Evolutionary conservation across 2,113 vertebrate species (phyloP).

Genomic region (Dicerorhinus sumatrensis): DNA sequence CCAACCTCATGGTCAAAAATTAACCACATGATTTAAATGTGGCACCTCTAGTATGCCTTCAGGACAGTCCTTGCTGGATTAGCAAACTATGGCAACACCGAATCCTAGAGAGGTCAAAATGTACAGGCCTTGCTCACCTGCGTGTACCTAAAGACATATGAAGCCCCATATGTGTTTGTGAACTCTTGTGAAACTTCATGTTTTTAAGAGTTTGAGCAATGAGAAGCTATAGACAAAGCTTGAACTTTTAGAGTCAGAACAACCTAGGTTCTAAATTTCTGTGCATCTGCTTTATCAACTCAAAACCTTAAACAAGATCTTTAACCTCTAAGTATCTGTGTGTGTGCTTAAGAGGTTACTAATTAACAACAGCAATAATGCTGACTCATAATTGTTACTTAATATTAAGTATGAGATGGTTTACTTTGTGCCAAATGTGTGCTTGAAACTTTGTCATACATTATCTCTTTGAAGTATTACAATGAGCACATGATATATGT

Average conservation of each 20-base stretch:
- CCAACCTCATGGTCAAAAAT: neutral
- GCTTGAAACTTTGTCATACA: neutral
- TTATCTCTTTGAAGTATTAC: neutral
- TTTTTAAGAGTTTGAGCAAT: neutral
- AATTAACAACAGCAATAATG: neutral
- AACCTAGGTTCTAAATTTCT: neutral
- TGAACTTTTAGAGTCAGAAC: neutral
- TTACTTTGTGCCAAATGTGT: neutral
- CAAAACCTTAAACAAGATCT: neutral
- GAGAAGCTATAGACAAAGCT: neutral
- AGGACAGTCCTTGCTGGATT: neutral
- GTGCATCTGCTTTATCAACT: neutral
- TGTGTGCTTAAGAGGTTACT: neutral
- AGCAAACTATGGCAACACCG: neutral
- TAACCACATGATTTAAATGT: neutral
- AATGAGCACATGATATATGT: neutral
- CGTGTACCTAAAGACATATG: neutral
- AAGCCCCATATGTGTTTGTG: neutral
- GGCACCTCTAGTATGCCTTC: neutral
- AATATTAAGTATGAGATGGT: neutral
- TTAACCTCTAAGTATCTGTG: neutral
- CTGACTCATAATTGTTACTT: neutral
- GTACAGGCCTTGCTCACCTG: neutral
- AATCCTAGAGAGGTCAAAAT: neutral
- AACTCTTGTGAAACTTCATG: neutral